Conservation (phyloP, 37 sponge, comb jelly and placozoan species). For the Aphrocallistes beatrix region DNA sequence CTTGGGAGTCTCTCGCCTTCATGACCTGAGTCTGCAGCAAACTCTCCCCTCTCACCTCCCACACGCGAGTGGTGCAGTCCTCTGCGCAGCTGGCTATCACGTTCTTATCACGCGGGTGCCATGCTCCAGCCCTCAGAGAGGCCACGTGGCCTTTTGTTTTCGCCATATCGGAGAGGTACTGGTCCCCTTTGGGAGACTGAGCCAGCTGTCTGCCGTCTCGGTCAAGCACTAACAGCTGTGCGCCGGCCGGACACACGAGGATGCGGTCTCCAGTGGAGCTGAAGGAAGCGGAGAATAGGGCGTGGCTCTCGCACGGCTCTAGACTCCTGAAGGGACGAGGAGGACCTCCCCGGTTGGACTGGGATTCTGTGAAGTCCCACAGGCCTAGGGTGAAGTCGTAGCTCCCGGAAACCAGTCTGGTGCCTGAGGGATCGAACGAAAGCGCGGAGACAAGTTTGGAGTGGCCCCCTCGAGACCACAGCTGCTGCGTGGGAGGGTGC, state of each 20-base stretch:
- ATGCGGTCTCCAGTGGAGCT: slow-evolving; percentile 73
- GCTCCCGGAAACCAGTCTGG: slow-evolving; percentile 76
- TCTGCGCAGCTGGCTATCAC: slow-evolving; percentile 71
- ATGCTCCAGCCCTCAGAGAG: slow-evolving; percentile 62
- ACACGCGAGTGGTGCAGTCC: slow-evolving; percentile 75
- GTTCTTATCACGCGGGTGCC: slow-evolving; percentile 72
- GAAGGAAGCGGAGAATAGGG: slow-evolving; percentile 58
- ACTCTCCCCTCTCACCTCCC: slow-evolving; percentile 58
- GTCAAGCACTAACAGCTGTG: slow-evolving; percentile 75
- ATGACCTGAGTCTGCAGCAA: slow-evolving; percentile 73
- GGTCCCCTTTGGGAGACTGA: slow-evolving; percentile 83
- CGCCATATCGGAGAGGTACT: slow-evolving; percentile 79
- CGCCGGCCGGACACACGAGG: slow-evolving; percentile 60
- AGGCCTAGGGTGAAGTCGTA: slow-evolving; percentile 45
- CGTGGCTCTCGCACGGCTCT: slow-evolving; percentile 43
- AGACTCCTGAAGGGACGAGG: not conserved
- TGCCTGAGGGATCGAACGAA: slow-evolving; percentile 78
- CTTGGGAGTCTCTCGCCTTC: slow-evolving; percentile 64
- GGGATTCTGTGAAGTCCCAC: slow-evolving; percentile 21
- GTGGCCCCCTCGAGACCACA: not conserved
- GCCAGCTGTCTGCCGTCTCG: slow-evolving; percentile 61
- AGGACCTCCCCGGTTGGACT: not conserved
- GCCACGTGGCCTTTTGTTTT: slow-evolving; percentile 85
- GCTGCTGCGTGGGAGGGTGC: not conserved
- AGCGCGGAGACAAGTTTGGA: slow-evolving; percentile 61